These are phyloP conservation scores for Pseudorhombus dupliciocellatus DNA, from an alignment of 2,113 vertebrate genomes.

Conservation along the genomic window DNA sequence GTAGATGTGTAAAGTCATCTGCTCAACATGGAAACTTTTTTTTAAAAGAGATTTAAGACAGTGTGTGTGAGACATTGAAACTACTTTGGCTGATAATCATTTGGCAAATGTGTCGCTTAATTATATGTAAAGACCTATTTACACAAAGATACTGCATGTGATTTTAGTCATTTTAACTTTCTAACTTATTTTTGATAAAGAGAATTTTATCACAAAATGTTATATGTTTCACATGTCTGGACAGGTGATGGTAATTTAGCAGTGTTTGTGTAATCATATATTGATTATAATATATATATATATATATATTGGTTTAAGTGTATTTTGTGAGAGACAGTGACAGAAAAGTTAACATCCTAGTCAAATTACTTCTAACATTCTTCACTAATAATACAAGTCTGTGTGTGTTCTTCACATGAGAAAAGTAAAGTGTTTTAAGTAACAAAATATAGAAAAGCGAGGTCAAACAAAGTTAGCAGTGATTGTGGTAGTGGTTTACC, in stretches of 20 bases:
- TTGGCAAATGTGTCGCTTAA: no score
- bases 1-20: no score
- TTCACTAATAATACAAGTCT: neutral
- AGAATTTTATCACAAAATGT: no score
- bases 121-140: no score
- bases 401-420: neutral
- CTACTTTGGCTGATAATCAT: no score
- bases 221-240: no score
- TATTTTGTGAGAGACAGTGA: neutral
- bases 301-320: neutral
- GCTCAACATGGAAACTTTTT: no score
- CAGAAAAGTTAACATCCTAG: neutral
- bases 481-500: neutral
- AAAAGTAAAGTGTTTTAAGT: neutral
- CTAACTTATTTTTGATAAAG: no score
- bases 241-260: no score
- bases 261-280: no score
- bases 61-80: neutral
- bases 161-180: neutral
- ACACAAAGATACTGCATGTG: neutral
- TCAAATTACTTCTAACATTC: neutral
- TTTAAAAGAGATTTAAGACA: no score
- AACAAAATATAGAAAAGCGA: neutral
- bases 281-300: no score
- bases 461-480: constrained; percentile 28